Conservation (phyloP, 2,888 invertebrate species). For the Chironomus riparius region DNA sequence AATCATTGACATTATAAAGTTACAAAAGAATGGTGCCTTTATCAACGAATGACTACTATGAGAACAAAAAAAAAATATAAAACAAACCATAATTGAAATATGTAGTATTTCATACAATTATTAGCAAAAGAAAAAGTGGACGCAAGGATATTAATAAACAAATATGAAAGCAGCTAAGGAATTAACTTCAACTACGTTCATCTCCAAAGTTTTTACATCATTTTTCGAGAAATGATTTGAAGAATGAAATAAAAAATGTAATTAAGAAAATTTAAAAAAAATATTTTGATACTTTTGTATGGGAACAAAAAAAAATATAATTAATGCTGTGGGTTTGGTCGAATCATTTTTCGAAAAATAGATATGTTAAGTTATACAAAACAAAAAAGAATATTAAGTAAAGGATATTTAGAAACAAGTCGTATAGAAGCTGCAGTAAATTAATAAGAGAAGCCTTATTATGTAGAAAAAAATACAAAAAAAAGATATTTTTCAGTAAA, state of each 20-base stretch:
- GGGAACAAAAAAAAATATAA: neutral
- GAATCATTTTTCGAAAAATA: neutral
- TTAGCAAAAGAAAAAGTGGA: conserved; percentile 1
- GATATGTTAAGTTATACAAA: neutral
- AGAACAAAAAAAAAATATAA: neutral
- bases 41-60: conserved; percentile 26
- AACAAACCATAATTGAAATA: neutral
- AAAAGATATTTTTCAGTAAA: conserved; percentile 15
- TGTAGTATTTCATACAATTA: conserved; percentile 19
- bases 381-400: neutral
- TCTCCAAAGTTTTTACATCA: neutral
- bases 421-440: neutral
- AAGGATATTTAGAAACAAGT: neutral
- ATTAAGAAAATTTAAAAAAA: neutral
- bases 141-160: neutral
- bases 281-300: neutral
- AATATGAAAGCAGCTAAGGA: neutral
- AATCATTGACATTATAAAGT: conserved; percentile 16
- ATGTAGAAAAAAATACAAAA: neutral
- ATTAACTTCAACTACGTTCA: neutral
- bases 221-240: neutral
- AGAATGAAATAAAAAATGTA: neutral
- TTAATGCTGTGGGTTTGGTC: neutral
- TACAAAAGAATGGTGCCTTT: conserved; percentile 28
- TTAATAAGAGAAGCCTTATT: conserved; percentile 11